A percentile compares a stretch with the other conserved stretches of the same genome.
phyloP scores from a whole-genome alignment of 1,140 invertebrate species.

The Magallana gigas region DNA sequence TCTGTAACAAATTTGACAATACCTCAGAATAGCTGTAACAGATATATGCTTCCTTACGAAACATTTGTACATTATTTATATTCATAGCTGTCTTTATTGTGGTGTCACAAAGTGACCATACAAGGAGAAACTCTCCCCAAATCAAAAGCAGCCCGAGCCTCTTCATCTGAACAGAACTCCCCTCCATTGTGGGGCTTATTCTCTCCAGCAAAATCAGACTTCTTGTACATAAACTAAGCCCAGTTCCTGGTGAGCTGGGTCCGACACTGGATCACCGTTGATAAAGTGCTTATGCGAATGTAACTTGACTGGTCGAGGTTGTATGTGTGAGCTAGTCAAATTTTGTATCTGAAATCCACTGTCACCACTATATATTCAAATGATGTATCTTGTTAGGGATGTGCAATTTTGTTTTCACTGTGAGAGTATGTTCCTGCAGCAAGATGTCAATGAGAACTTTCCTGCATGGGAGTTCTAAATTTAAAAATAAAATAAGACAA shows the following conservation, averaged over 20 bases:
- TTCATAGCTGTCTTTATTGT: slow-evolving; percentile 1
- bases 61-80: slow-evolving; percentile 35
- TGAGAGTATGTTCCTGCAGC: slow-evolving; percentile 13
- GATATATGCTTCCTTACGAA: background rate
- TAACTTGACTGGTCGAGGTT: background rate
- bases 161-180: background rate
- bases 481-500: background rate
- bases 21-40: background rate
- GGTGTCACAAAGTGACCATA: slow-evolving; percentile 22
- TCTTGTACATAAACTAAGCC: background rate
- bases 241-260: background rate
- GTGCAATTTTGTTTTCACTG: slow-evolving; percentile 13
- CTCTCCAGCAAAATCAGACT: background rate
- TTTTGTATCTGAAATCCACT: slow-evolving; percentile 34
- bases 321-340: slow-evolving; percentile 30
- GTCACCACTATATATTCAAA: background rate
- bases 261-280: background rate
- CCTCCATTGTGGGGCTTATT: background rate
- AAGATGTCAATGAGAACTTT: background rate
- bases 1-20: background rate
- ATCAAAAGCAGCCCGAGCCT: slow-evolving; percentile 14
- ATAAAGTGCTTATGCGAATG: background rate
- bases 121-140: background rate
- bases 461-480: background rate
- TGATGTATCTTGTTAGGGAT: slow-evolving; percentile 16